Evolutionary conservation across 2,888 invertebrate species (phyloP).

Genomic region (Amorpha juglandis): DNA sequence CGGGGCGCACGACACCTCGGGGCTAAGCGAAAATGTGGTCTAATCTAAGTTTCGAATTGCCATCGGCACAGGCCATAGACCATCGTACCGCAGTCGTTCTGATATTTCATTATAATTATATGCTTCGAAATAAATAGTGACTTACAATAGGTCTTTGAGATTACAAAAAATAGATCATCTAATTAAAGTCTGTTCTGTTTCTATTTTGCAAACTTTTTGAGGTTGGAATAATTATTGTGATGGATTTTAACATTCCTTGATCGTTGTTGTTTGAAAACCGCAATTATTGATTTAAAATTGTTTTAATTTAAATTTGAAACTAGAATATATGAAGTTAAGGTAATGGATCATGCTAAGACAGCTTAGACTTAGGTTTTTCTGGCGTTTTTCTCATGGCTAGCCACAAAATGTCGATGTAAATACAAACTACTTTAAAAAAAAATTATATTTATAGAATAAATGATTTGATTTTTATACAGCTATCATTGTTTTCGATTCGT

Average conservation of each 20-base stretch:
- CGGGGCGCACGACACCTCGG: slow-evolving; percentile 51
- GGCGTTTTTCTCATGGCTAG: too few relatives aligned
- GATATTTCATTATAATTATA: slow-evolving; percentile 8
- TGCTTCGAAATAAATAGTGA: not conserved
- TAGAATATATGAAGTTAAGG: too few relatives aligned
- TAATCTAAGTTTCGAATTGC: slow-evolving; percentile 54
- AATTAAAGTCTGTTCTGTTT: not conserved
- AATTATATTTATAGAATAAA: too few relatives aligned
- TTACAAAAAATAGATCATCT: not conserved
- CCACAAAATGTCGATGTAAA: too few relatives aligned
- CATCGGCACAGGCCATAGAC: slow-evolving; percentile 29
- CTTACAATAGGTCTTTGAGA: not conserved
- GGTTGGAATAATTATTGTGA: not conserved
- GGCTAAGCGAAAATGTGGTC: slow-evolving; percentile 58
- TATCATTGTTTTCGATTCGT: slow-evolving; percentile 8
- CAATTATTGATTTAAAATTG: too few relatives aligned
- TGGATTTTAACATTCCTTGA: not conserved
- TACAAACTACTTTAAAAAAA: too few relatives aligned
- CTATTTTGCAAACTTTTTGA: not conserved
- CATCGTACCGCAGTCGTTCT: not conserved
- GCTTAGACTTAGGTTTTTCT: too few relatives aligned
- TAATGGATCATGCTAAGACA: too few relatives aligned
- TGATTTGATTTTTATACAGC: too few relatives aligned
- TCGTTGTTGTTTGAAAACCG: too few relatives aligned
- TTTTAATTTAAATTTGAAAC: too few relatives aligned